A percentile compares a stretch with the other conserved stretches of the same genome.
These are phyloP conservation scores for Bubo blakistoni DNA, from an alignment of 2,113 vertebrate species.

Conservation along the genomic window DNA sequence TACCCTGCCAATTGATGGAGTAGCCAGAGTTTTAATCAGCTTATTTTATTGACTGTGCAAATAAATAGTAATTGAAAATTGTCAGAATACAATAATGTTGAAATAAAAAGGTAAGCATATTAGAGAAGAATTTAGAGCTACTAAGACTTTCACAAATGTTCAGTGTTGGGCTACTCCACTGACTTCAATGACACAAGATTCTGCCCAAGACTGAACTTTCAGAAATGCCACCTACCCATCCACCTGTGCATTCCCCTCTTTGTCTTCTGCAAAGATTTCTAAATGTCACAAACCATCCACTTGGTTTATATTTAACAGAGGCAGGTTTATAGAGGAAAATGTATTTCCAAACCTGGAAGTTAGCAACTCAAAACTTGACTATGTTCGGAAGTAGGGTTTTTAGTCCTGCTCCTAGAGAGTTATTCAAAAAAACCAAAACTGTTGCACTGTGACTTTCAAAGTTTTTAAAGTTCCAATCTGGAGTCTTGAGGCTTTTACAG, in stretches of 20 bases:
- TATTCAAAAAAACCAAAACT: neutral
- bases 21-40: neutral
- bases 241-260: neutral
- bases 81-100: neutral
- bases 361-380: neutral
- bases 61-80: neutral
- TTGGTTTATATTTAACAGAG: neutral
- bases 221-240: neutral
- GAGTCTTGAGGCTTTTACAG: neutral
- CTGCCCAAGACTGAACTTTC: neutral
- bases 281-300: neutral
- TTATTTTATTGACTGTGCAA: neutral
- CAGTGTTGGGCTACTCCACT: neutral
- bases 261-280: neutral
- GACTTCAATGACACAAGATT: neutral
- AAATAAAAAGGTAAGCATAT: neutral
- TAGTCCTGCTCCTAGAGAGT: neutral
- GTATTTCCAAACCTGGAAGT: neutral
- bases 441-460: conserved; percentile 21
- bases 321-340: neutral
- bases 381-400: neutral
- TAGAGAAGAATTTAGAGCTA: neutral
- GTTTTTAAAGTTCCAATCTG: neutral
- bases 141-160: neutral
- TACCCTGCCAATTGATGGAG: neutral